Evolutionary conservation across 2,797 vertebrate species (phyloP), one percentile per base, ranked within the genome.

Genomic region (Pseudotriccus pelzelni): DNA sequence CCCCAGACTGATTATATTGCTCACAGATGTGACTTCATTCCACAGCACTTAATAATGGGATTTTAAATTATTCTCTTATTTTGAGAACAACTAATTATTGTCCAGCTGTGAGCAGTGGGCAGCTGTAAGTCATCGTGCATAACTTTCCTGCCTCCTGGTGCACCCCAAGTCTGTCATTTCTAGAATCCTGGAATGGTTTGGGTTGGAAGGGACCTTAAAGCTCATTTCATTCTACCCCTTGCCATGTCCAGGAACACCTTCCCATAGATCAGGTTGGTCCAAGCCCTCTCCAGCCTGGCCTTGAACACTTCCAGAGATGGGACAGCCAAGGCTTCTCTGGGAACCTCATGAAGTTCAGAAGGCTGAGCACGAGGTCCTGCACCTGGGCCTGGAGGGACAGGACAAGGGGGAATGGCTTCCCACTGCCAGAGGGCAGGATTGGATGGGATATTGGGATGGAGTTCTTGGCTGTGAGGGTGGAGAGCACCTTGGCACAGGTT

Each of bases 221-320:
- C 22, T 14, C 34, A 22, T 24, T 39, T 32, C 18, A 24, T 50
- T n/a, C 32, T n/a, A 47, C 22, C 22, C 34, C 68, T 34, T 74
- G 14, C 34, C 30, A 2, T 53, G 69, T 62, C 10, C 20, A 67
- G 39, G 41, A 21, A 47, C 41, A 49, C 15, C 36, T 82, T 7
- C 49, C n/a, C 9, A 16, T 15, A 8, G 8, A 4, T 50, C 37
- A 39, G 20, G 13, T 0, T 50, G 12, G 21, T 70, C 50, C 41
- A 43, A 28, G 41, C 41, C 27, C 11, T 0, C 0, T n/a, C 19
- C 21, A 15, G 0, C 21, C 67, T 69, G 36, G 21, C 49, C 27
- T 8, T n/a, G 36, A 27, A 7, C 32, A 49, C 39, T 63, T 6
- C 28, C 39, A 63, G 60, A 15, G 60, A 43, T 32, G 60, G 28